These are phyloP conservation scores for Sebastes oblongus DNA, from an alignment of 2,797 vertebrate species.

Conservation along the genomic window DNA sequence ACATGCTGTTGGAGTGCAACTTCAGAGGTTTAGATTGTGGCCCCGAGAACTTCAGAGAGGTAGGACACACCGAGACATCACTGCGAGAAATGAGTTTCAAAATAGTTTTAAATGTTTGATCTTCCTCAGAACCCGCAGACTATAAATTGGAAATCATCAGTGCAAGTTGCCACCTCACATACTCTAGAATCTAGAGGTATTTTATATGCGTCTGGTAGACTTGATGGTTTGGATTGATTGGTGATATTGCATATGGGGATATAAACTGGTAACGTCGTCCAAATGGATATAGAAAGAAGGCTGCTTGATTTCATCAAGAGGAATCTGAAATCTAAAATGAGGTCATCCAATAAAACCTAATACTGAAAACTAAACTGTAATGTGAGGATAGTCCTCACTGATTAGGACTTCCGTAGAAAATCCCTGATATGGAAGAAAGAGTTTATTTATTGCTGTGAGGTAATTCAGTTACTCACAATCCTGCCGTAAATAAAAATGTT, in stretches of 20 bases:
- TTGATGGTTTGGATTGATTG: constrained; percentile 20
- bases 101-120: constrained; percentile 15
- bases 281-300: neutral
- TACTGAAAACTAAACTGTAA: neutral
- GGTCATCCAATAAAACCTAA: neutral
- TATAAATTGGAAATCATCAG: neutral
- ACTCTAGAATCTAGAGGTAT: neutral
- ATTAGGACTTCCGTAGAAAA: neutral
- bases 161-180: neutral
- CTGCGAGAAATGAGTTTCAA: neutral
- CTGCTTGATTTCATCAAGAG: neutral
- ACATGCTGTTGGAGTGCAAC: constrained; percentile 93
- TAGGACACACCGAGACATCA: constrained; percentile 54
- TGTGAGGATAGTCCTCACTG: neutral
- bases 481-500: constrained; percentile 46
- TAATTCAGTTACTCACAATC: constrained; percentile 28
- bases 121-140: neutral
- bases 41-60: constrained; percentile 88
- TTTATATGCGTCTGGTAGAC: neutral
- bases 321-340: constrained; percentile 5
- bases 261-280: neutral
- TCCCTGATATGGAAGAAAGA: constrained; percentile 3
- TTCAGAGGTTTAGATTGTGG: constrained; percentile 89
- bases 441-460: constrained; percentile 36
- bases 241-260: neutral